Evolutionary conservation across 2,888 invertebrate species (phyloP).

Genomic region (Leptinotarsa juncta): DNA sequence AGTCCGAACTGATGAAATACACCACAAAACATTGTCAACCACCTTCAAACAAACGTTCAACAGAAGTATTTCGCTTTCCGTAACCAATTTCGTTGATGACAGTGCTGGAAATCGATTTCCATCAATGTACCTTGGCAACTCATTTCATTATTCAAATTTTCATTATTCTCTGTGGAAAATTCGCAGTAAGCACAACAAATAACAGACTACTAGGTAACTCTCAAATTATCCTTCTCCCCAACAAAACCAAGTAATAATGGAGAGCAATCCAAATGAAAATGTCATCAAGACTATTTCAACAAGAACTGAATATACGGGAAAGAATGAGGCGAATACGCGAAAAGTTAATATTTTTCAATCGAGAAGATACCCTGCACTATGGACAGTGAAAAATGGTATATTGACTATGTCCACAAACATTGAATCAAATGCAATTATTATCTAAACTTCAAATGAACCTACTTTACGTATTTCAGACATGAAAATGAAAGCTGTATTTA

Average conservation of each 20-base stretch:
- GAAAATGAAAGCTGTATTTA: no score
- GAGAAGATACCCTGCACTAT: no score
- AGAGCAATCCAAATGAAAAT: neutral
- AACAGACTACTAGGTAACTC: constrained; percentile 2
- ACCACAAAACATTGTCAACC: no score
- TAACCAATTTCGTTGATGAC: neutral
- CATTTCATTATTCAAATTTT: constrained; percentile 15
- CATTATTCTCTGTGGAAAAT: neutral
- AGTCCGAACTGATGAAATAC: no score
- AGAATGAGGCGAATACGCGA: no score
- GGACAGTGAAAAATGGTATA: no score
- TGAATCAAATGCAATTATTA: no score
- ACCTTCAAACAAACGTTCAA: no score
- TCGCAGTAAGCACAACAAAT: neutral
- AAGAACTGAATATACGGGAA: neutral
- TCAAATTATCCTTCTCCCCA: neutral
- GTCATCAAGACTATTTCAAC: neutral
- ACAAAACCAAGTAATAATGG: neutral
- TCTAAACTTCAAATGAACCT: no score
- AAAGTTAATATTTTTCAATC: no score
- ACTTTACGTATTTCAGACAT: no score
- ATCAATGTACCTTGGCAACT: neutral
- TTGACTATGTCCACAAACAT: no score
- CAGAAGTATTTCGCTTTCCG: neutral
- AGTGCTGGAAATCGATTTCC: neutral